Percentiles rank a stretch among this genome's conserved stretches.
These are phyloP conservation scores for Laticauda colubrina DNA, from an alignment of 2,113 vertebrate species.

Conservation along the genomic window DNA sequence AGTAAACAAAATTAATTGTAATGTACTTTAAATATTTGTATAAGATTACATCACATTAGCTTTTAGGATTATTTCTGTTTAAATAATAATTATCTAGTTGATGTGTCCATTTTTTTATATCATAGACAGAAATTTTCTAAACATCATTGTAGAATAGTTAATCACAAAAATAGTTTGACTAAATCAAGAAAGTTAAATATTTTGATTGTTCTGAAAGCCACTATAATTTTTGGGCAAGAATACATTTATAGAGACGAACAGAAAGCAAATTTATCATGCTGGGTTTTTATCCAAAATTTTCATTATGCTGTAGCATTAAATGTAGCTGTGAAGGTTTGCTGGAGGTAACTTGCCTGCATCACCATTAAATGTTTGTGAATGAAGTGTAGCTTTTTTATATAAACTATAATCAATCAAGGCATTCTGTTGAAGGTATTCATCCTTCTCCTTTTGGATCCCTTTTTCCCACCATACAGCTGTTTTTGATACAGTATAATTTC, in stretches of 20 bases:
- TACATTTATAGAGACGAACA: background rate
- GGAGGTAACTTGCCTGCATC: background rate
- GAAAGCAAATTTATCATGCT: background rate
- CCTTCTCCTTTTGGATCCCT: background rate
- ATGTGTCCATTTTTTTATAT: slow-evolving; percentile 44
- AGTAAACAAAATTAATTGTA: slow-evolving; percentile 25
- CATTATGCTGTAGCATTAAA: background rate
- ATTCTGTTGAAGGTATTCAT: background rate
- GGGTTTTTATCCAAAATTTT: background rate
- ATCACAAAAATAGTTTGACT: slow-evolving; percentile 35
- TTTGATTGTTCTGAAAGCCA: slow-evolving; percentile 21
- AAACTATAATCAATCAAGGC: background rate
- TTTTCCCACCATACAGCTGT: background rate
- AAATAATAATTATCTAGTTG: slow-evolving; percentile 33
- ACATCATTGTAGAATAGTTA: slow-evolving; percentile 34
- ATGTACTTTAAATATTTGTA: slow-evolving; percentile 41
- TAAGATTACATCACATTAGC: slow-evolving; percentile 25
- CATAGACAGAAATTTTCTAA: slow-evolving; percentile 45
- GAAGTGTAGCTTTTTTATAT: background rate
- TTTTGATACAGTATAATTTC: background rate
- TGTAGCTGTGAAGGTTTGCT: background rate
- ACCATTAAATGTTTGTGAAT: background rate
- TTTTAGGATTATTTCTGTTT: slow-evolving; percentile 43
- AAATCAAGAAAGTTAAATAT: slow-evolving; percentile 30
- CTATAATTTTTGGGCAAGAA: too few relatives aligned